Conservation (phyloP, 2,797 vertebrate genomes). For the Huso huso region DNA sequence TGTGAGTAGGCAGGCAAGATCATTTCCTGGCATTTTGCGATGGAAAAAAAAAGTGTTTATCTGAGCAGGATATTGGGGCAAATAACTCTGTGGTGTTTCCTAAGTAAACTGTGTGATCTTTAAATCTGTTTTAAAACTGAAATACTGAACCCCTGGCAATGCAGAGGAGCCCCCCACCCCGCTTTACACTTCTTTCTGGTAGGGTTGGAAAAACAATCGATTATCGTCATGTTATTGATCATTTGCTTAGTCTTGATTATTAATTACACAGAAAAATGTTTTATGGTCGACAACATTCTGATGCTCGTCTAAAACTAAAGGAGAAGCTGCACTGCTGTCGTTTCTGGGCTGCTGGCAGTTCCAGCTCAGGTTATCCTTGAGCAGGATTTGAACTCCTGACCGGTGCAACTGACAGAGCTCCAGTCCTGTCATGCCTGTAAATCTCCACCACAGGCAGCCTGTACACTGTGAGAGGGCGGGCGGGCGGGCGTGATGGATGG, state of each 20-base stretch:
- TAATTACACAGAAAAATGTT: too few species aligned
- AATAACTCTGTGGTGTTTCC: slow-evolving; percentile 61
- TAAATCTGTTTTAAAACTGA: slow-evolving; percentile 28
- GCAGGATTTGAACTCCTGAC: slow-evolving; percentile 22
- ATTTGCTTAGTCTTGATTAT: too few species aligned
- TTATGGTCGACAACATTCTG: too few species aligned
- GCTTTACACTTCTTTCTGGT: slow-evolving; percentile 9
- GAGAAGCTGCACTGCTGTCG: neutral
- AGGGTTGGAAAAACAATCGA: too few species aligned
- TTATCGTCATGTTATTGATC: too few species aligned
- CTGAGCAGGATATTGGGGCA: slow-evolving; percentile 46
- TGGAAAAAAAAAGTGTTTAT: slow-evolving; percentile 41
- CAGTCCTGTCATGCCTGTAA: slow-evolving; percentile 8
- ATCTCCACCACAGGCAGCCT: slow-evolving; percentile 5
- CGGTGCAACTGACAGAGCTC: slow-evolving; percentile 10
- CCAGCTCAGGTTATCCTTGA: slow-evolving; percentile 35
- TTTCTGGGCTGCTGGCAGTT: slow-evolving; percentile 25
- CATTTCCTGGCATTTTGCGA: slow-evolving; percentile 30
- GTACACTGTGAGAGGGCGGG: neutral
- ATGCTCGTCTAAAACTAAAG: too few species aligned
- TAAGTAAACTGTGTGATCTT: slow-evolving; percentile 55
- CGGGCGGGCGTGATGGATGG: slow-evolving; percentile 10
- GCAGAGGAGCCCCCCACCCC: slow-evolving; percentile 12
- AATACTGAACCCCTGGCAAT: slow-evolving; percentile 1
- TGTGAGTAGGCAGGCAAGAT: slow-evolving; percentile 12